phyloP scores from a whole-genome alignment of 2,888 invertebrate species.

The Drosophila infuscata region DNA sequence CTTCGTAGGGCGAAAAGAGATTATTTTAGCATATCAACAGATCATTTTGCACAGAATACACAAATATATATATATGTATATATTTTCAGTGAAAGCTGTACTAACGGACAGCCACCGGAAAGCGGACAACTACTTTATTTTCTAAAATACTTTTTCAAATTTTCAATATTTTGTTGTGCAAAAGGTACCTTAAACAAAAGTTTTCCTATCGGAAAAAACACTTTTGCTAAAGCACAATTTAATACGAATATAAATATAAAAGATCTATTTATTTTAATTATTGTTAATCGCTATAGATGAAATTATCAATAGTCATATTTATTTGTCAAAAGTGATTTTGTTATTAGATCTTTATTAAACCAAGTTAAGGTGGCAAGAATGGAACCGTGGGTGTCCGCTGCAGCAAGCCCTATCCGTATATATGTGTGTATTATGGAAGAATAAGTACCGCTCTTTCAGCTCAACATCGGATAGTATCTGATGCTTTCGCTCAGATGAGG shows the following conservation, averaged over 20 bases:
- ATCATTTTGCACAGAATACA: conserved; percentile 13
- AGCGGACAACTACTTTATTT: neutral
- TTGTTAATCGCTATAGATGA: neutral
- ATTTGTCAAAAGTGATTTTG: neutral
- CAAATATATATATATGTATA: neutral
- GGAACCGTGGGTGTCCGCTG: neutral
- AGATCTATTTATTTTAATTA: neutral
- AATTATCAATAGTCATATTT: neutral
- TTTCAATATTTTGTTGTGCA: neutral
- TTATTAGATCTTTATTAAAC: neutral
- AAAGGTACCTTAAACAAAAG: neutral
- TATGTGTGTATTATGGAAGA: conserved; percentile 3
- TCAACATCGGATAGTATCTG: conserved; percentile 93
- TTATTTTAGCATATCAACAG: conserved; percentile 43
- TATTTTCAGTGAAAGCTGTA: conserved; percentile 4
- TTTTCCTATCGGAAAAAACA: neutral
- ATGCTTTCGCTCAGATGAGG: conserved; percentile 89
- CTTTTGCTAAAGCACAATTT: neutral
- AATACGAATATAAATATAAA: neutral
- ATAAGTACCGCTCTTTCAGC: conserved; percentile 89
- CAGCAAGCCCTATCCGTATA: neutral
- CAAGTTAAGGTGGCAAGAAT: neutral
- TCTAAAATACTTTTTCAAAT: neutral
- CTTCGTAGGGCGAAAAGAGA: conserved; percentile 77
- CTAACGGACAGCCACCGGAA: neutral